Evolutionary conservation across 2,888 invertebrate species (phyloP), one percentile per base, ranked within the genome.

Genomic region (Melitaea athalia): DNA sequence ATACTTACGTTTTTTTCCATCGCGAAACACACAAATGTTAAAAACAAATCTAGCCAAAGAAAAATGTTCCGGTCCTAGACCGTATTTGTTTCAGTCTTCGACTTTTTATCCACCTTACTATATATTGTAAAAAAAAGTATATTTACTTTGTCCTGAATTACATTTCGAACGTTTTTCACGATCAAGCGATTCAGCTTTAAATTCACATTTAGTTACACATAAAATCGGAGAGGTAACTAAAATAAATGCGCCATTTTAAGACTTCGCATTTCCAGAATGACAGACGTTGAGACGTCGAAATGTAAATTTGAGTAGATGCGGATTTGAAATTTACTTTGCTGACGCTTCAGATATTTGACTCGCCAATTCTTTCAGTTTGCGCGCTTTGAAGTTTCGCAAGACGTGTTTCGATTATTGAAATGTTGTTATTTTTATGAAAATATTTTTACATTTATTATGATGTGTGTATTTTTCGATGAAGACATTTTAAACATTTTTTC

Each of bases 251-350:
- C 24, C 52, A 52, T 52, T 52, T 52, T 31, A 11, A 52, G 12
- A 52, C 17, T 24, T 24, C 12, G 24, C 12, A 52, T 24, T 24
- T 14, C 14, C 59, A 53, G 59, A 63, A 63, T 57, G 69, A 67
- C 69, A 38, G 38, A 38, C 38, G 67, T 12, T 43, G 55, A 60
- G 63, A 60, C 63, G 53, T 67, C 49, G 67, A 70, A 63, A 70
- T 70, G 67, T 69, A 69, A 69, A 67, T 69, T 66, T 69, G 60
- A 69, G 59, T 45, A 69, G 60, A 67, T 67, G 53, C 53, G 49
- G 66, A 69, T 69, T 66, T 65, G 17, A 55, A 67, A 67, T 69
- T 69, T 63, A 60, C 66, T 63, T 69, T 63, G 62, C 65, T 63
- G 65, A 65, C 49, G 59, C 42, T 55, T 55, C 52, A 60, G 65